Evolutionary conservation across 1,140 invertebrate genomes (phyloP).

Genomic region (Lycorma delicatula): DNA sequence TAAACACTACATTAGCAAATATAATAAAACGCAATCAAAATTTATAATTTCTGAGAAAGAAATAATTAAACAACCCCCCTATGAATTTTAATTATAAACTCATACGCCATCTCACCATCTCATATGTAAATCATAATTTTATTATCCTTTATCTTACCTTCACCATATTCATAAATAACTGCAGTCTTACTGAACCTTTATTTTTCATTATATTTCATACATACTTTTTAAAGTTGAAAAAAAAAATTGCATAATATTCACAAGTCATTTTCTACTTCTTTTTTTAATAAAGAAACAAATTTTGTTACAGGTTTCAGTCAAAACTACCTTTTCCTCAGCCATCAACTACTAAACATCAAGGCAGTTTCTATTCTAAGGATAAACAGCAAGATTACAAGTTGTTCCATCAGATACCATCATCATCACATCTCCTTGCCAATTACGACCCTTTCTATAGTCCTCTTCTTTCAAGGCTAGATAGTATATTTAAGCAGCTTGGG

Average conservation of each 20-base stretch:
- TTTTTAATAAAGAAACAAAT: background rate
- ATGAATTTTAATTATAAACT: no score
- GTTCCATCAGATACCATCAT: constrained; percentile 75
- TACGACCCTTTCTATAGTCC: constrained; percentile 83
- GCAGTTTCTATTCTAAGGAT: constrained; percentile 33
- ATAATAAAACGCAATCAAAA: no score
- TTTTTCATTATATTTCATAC: no score
- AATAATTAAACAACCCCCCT: no score
- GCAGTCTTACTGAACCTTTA: no score
- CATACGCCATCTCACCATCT: no score
- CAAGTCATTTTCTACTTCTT: background rate
- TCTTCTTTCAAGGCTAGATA: constrained; percentile 65
- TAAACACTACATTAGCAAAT: no score
- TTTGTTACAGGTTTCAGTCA: constrained; percentile 27
- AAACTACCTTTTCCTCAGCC: constrained; percentile 12
- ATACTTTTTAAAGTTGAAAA: no score
- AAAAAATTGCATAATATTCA: background rate
- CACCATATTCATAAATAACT: no score
- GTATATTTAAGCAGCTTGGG: constrained; percentile 69
- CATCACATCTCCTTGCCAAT: constrained; percentile 68
- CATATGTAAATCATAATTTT: no score
- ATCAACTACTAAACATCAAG: constrained; percentile 21
- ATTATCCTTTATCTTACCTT: no score
- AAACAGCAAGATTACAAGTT: constrained; percentile 49
- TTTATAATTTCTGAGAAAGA: no score